These are phyloP conservation scores for Todus mexicanus DNA, from an alignment of 2,797 vertebrate species.

Conservation along the genomic window DNA sequence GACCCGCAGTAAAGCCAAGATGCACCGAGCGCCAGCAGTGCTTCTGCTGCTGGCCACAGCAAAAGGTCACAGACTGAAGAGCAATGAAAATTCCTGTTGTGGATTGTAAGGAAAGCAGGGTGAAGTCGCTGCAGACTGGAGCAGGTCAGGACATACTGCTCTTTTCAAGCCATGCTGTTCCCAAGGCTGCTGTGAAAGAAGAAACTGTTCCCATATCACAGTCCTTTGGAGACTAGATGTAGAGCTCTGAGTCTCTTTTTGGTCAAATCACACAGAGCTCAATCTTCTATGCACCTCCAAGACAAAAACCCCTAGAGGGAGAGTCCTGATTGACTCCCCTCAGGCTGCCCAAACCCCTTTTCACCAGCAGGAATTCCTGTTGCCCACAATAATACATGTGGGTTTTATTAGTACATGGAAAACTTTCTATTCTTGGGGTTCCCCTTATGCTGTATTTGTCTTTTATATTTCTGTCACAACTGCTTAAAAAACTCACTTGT, in stretches of 20 bases:
- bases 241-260: not conserved
- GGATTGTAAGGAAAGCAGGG: not conserved
- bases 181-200: not conserved
- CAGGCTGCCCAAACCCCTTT: not conserved
- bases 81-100: not conserved
- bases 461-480: not conserved
- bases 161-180: not conserved
- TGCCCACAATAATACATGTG: not conserved
- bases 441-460: not conserved
- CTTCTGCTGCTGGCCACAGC: not conserved
- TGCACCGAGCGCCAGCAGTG: not conserved
- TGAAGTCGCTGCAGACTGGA: not conserved
- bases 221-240: not conserved
- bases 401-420: not conserved
- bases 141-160: not conserved
- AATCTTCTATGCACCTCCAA: not conserved
- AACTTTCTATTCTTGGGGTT: not conserved
- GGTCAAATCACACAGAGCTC: not conserved
- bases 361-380: not conserved
- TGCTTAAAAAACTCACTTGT: not conserved
- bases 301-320: not conserved
- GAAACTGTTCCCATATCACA: not conserved
- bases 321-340: not conserved
- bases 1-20: not conserved
- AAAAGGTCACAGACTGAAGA: not conserved